Evolutionary conservation across 2,888 invertebrate genomes (phyloP).

Genomic region (Cataglyphis cursor): DNA sequence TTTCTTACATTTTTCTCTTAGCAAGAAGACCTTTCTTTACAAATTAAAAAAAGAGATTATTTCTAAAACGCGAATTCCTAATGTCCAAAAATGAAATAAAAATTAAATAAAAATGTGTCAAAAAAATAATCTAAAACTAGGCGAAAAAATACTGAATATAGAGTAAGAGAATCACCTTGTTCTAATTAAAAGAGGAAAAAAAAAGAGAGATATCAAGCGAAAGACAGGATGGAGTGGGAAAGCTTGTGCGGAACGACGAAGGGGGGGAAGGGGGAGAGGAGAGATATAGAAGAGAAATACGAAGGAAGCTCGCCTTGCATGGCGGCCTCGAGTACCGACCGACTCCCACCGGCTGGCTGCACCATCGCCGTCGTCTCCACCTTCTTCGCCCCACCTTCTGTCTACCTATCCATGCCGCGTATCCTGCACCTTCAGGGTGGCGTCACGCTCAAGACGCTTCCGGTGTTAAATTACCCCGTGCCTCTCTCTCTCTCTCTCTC

Average conservation of each 20-base stretch:
- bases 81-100: too few relatives aligned
- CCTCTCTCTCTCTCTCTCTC: constrained; percentile 72
- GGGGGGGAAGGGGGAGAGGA: not conserved
- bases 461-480: constrained; percentile 86
- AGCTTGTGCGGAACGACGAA: constrained; percentile 36
- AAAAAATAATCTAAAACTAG: not conserved
- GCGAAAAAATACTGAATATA: not conserved
- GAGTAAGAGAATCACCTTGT: constrained; percentile 44
- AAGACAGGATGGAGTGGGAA: not conserved
- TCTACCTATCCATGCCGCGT: constrained; percentile 80
- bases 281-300: constrained; percentile 44
- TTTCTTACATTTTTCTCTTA: not conserved
- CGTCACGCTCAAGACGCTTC: constrained; percentile 87
- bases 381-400: constrained; percentile 75
- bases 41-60: not conserved
- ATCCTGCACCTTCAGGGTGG: constrained; percentile 87
- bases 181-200: constrained; percentile 48
- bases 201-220: constrained; percentile 25
- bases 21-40: not conserved
- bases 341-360: constrained; percentile 78
- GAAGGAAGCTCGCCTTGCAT: constrained; percentile 74
- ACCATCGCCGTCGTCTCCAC: constrained; percentile 78
- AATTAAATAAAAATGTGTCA: too few relatives aligned
- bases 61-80: not conserved
- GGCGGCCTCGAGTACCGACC: constrained; percentile 82